A percentile compares a stretch with the other conserved stretches of the same genome.
These are phyloP conservation scores for Aquatica leii DNA, from an alignment of 2,888 invertebrate genomes.

Conservation along the genomic window DNA sequence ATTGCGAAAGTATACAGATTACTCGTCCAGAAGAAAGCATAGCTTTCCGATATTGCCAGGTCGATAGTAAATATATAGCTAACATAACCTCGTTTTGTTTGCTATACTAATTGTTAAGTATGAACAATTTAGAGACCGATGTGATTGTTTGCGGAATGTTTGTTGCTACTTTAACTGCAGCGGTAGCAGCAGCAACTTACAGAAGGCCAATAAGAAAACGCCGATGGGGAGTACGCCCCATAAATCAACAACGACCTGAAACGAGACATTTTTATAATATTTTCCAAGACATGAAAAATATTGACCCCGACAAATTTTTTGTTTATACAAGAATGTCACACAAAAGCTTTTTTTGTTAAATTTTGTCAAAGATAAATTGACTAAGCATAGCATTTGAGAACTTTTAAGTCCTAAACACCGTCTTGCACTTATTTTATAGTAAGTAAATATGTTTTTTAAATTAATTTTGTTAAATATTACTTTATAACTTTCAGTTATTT, in stretches of 20 bases:
- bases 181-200: slow-evolving; percentile 7
- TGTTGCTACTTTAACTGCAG: slow-evolving; percentile 15
- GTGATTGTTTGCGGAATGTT: slow-evolving; percentile 8
- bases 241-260: background rate
- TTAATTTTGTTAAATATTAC: background rate
- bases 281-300: too few relatives aligned
- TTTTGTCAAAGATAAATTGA: background rate
- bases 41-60: too few relatives aligned
- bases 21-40: too few relatives aligned
- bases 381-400: background rate
- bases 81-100: slow-evolving; percentile 7
- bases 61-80: too few relatives aligned
- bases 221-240: background rate
- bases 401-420: background rate
- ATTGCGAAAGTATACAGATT: too few relatives aligned
- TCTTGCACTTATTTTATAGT: slow-evolving; percentile 2
- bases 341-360: too few relatives aligned
- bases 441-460: background rate
- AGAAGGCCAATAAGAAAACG: slow-evolving; percentile 14
- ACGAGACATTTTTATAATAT: too few relatives aligned
- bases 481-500: background rate
- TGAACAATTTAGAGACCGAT: slow-evolving; percentile 6
- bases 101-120: background rate
- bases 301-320: too few relatives aligned
- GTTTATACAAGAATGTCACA: too few relatives aligned